Percentiles rank a stretch among this genome's conserved stretches.
Conservation (phyloP, 2,888 invertebrate genomes). For the Napeogenes sylphis region DNA sequence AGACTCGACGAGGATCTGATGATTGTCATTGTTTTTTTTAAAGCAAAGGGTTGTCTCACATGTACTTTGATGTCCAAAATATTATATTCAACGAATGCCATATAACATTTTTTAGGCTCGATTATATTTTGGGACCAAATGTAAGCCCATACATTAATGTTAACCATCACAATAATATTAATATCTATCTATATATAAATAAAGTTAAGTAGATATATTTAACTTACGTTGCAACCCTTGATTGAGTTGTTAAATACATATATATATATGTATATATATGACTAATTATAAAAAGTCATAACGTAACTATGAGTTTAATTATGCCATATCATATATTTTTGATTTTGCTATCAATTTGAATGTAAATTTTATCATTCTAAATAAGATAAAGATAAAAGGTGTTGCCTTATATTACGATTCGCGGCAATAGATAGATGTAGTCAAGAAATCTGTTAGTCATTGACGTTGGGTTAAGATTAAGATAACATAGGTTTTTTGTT, state of each 20-base stretch:
- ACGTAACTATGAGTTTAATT: background rate
- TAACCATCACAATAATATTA: background rate
- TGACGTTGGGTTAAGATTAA: constrained; percentile 20
- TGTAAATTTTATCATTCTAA: constrained; percentile 15
- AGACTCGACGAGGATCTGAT: constrained; percentile 10
- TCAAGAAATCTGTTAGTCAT: constrained; percentile 24
- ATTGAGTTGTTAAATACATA: too few species aligned
- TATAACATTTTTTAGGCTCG: background rate
- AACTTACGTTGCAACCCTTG: background rate
- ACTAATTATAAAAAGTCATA: background rate
- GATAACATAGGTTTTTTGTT: background rate
- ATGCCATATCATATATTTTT: constrained; percentile 2
- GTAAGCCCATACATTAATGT: constrained; percentile 1
- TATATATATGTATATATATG: background rate
- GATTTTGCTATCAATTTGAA: background rate
- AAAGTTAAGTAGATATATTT: background rate
- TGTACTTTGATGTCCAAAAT: background rate
- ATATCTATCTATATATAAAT: background rate
- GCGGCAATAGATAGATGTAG: constrained; percentile 32
- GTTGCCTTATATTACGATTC: constrained; percentile 60
- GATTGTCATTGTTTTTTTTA: background rate
- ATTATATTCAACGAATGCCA: background rate
- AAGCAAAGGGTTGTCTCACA: background rate
- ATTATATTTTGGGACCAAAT: constrained; percentile 6
- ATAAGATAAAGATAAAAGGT: constrained; percentile 45